These are phyloP conservation scores for Plusia festucae DNA, from an alignment of 2,888 invertebrate genomes.

Conservation along the genomic window DNA sequence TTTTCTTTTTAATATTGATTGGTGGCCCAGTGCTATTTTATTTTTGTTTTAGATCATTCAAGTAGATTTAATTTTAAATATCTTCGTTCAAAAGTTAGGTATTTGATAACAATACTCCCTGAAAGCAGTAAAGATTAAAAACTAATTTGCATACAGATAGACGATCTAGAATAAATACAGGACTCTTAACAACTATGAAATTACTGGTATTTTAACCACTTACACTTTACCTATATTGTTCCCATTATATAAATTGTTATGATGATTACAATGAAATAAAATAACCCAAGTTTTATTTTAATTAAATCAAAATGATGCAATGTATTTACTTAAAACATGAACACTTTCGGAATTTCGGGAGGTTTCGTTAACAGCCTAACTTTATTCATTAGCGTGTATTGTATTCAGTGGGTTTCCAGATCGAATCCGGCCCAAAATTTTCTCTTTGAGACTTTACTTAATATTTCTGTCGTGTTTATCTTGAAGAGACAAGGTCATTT, in stretches of 20 bases:
- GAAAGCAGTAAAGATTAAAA: no score
- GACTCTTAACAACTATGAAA: no score
- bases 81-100: no score
- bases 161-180: no score
- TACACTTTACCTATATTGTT: no score
- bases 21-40: no score
- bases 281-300: constrained; percentile 52
- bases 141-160: no score
- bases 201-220: no score
- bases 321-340: constrained; percentile 77
- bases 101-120: no score
- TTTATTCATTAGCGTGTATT: constrained; percentile 88
- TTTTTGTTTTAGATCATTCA: no score
- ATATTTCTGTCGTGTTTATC: constrained; percentile 83
- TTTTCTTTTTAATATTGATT: no score
- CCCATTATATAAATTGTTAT: not conserved
- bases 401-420: constrained; percentile 85
- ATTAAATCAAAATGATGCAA: constrained; percentile 71
- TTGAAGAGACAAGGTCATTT: constrained; percentile 74
- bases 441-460: constrained; percentile 73
- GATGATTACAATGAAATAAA: constrained; percentile 30
- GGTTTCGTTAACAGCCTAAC: constrained; percentile 86
- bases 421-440: constrained; percentile 76
- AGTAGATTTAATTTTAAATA: no score
- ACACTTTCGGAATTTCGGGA: constrained; percentile 82